A percentile compares a stretch with the other conserved stretches of the same genome.
Conservation (phyloP, 2,888 invertebrate species). For the Cremastinae sp. region DNA sequence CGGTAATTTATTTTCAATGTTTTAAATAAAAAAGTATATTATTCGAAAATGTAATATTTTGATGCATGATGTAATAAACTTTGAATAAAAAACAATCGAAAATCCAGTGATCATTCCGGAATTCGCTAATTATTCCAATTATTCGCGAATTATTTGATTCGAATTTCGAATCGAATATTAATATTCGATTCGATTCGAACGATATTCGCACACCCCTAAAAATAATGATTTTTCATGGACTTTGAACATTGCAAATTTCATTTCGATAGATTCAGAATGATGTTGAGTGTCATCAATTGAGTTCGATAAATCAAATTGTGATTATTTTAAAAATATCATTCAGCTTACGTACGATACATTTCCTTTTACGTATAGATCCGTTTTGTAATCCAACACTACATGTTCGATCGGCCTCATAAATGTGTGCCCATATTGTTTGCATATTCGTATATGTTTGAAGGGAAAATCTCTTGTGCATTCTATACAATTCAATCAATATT, state of each 20-base stretch:
- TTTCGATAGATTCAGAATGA: slow-evolving; percentile 73
- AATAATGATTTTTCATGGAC: neutral
- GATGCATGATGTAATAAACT: too few species aligned
- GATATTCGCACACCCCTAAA: neutral
- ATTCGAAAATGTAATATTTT: too few species aligned
- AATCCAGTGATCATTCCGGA: too few species aligned
- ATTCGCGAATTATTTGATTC: too few species aligned
- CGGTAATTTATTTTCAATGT: too few species aligned
- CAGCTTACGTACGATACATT: slow-evolving; percentile 43
- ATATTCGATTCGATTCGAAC: too few species aligned
- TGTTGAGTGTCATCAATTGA: slow-evolving; percentile 69
- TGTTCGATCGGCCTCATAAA: slow-evolving; percentile 26
- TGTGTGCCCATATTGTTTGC: slow-evolving; percentile 39
- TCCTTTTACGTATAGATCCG: slow-evolving; percentile 51
- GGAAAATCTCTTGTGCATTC: slow-evolving; percentile 44
- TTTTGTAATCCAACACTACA: slow-evolving; percentile 30
- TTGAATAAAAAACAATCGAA: too few species aligned
- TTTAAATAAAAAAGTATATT: too few species aligned
- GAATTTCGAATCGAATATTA: too few species aligned
- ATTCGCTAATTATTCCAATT: too few species aligned
- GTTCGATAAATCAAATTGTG: slow-evolving; percentile 55
- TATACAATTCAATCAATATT: slow-evolving; percentile 36
- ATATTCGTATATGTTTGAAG: slow-evolving; percentile 29
- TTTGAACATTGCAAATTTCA: neutral
- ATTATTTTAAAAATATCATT: slow-evolving; percentile 28